Conservation (phyloP, 2,888 invertebrate genomes). For the Morinoia aosen region DNA sequence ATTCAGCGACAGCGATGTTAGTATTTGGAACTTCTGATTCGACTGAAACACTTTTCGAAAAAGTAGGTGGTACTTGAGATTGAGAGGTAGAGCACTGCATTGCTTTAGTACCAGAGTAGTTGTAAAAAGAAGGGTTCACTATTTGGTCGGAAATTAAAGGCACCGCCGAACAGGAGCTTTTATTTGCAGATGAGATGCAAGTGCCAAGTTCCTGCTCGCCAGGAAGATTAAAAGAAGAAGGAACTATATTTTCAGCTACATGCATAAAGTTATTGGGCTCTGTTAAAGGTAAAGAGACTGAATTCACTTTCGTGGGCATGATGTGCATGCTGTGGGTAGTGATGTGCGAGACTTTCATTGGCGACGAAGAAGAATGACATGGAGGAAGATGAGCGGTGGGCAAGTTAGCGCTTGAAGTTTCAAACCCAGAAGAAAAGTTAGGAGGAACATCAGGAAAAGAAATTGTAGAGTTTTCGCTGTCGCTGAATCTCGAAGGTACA, state of each 20-base stretch:
- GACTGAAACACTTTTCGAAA: neutral
- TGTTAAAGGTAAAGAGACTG: neutral
- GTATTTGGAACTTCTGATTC: neutral
- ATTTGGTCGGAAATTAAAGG: neutral
- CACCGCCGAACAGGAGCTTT: neutral
- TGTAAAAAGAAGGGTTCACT: neutral
- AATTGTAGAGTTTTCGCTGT: neutral
- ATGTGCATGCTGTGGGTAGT: slow-evolving; percentile 24
- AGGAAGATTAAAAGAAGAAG: neutral
- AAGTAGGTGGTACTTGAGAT: neutral
- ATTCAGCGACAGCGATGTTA: neutral
- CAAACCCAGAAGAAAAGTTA: neutral
- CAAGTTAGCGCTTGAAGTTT: neutral
- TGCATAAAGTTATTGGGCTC: neutral
- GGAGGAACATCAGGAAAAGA: neutral
- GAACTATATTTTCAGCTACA: neutral
- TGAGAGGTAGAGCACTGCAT: neutral
- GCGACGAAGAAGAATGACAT: neutral
- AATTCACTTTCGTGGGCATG: neutral
- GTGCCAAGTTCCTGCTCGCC: neutral
- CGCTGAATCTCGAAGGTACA: slow-evolving; percentile 25
- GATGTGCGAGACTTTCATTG: slow-evolving; percentile 29
- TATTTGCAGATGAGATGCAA: neutral
- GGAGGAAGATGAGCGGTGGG: neutral
- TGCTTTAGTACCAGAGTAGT: neutral